Evolutionary conservation across 2,888 invertebrate species (phyloP), one percentile per base, ranked within the genome.

Genomic region (Drosophila anomalata): DNA sequence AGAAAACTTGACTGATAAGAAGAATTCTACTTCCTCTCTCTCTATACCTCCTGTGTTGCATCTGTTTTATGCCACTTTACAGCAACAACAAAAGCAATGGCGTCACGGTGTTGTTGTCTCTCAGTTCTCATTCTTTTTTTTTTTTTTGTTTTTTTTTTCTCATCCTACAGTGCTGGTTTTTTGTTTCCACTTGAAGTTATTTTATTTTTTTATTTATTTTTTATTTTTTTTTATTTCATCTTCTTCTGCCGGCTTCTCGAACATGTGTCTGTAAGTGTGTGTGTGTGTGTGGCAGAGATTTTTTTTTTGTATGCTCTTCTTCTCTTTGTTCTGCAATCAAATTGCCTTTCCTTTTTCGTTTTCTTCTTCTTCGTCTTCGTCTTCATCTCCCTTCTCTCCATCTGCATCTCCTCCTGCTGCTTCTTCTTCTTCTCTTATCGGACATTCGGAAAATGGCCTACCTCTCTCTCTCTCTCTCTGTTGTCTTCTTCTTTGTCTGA

Each of bases 51-150:
- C 26, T 63, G 63, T 73, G 73, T 57, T 77, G 77, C 80, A 78
- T 80, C 75, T 78, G 67, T 65, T 78, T 73, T 73, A 60, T 67
- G 78, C 59, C 70, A 65, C 78, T 71, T 75, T 52, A 41, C 63
- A 48, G 46, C 61, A 59, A 48, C 53, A 29, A 29, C 29, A 29
- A 29, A 29, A 29, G 29, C 29, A 29, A 63, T 63, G 52, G 63
- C 63, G 63, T 63, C 63, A 63, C 56, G 69, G 41, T 39, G n/a
- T 12, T 12, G n/a, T 36, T 36, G 36, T 3, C 4, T 24, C 22
- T 24, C 2, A n/a, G 6, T 6, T 6, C 12, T 36, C 12, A n/a
- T n/a, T 36, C 3, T 33, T 4, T 36, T n/a, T 39, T 6, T 39
- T 6, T n/a, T 51, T 54, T 56, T 65, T 47, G 41, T 58, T 33